These are phyloP conservation scores for Apistogramma diplotaenia DNA, from an alignment of 2,113 vertebrate species.

Conservation along the genomic window DNA sequence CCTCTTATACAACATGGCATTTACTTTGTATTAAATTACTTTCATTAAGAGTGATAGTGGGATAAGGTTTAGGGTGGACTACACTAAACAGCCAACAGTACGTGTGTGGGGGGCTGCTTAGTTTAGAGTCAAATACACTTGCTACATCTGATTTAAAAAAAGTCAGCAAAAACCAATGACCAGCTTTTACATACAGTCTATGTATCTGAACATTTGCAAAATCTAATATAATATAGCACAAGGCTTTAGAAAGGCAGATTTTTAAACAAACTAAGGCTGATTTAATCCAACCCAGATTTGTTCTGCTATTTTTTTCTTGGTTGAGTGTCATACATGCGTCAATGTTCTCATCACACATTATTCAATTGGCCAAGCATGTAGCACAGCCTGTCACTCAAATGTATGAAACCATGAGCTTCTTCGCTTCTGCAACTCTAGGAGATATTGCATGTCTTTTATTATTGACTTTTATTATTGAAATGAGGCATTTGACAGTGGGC, in stretches of 20 bases:
- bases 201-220: not conserved
- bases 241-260: not conserved
- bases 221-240: not conserved
- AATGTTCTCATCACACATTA: conserved; percentile 28
- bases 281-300: not conserved
- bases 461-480: conserved; percentile 76
- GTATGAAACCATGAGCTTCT: conserved; percentile 35
- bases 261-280: not conserved
- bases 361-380: conserved; percentile 29
- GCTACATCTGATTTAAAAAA: not conserved
- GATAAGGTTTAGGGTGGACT: not conserved
- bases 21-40: not conserved
- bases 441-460: conserved; percentile 62
- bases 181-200: not conserved
- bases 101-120: fast-evolving
- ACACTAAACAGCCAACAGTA: not conserved
- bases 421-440: conserved; percentile 1
- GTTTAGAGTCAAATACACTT: not conserved
- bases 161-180: not conserved
- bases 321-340: conserved; percentile 1
- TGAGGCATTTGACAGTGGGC: conserved; percentile 62
- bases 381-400: conserved; percentile 56
- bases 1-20: not conserved
- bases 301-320: not conserved
- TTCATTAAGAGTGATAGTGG: not conserved